These are phyloP conservation scores for Lerema accius DNA, from an alignment of 1,140 invertebrate species.

Conservation along the genomic window DNA sequence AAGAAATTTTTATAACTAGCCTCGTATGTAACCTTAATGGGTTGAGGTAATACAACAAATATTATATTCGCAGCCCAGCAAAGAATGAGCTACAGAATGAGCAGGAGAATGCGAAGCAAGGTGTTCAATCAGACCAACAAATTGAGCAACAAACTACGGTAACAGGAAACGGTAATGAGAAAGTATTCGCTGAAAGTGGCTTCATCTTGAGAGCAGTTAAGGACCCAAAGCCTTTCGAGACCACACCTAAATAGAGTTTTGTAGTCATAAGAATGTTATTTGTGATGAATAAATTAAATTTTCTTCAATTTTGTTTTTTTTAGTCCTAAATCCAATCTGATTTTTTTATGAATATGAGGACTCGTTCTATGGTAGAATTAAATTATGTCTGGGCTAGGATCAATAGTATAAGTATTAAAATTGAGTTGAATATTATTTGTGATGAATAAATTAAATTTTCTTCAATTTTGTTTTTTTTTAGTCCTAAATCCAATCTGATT, in stretches of 20 bases:
- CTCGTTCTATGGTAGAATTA: too few relatives aligned
- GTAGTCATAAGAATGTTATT: not conserved
- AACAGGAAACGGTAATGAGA: constrained; percentile 47
- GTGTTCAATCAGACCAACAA: not conserved
- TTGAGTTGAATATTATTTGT: too few relatives aligned
- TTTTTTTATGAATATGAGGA: too few relatives aligned
- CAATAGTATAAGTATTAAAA: too few relatives aligned
- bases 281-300: constrained; percentile 9
- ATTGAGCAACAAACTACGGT: constrained; percentile 34
- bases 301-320: not conserved
- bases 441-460: constrained; percentile 3
- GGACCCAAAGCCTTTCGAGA: constrained; percentile 32
- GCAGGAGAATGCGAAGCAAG: too few relatives aligned
- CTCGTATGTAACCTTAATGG: too few relatives aligned
- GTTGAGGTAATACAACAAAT: too few relatives aligned
- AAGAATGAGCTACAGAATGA: constrained; percentile 59
- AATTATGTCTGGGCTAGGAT: too few relatives aligned
- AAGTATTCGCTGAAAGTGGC: constrained; percentile 53
- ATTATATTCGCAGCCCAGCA: constrained; percentile 46
- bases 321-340: too few relatives aligned
- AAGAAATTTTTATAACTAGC: too few relatives aligned
- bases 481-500: too few relatives aligned
- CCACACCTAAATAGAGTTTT: constrained; percentile 4
- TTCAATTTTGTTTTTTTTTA: not conserved
- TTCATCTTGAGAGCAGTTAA: constrained; percentile 49